Base-by-base conservation (phyloP, 2,888 invertebrate species). In the Eueremaeus valkanovi region DNA sequence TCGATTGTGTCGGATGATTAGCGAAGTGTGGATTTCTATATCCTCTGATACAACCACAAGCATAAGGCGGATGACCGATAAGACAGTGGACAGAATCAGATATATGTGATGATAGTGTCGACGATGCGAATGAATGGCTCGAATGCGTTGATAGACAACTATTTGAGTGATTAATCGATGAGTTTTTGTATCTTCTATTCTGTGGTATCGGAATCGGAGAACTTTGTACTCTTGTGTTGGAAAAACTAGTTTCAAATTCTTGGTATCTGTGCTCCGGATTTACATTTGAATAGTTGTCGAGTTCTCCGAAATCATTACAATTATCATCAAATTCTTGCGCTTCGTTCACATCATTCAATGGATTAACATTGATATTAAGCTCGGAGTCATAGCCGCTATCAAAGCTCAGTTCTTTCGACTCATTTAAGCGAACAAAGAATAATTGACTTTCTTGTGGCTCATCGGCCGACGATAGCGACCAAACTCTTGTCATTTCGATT, bases 171-270 rank as follows among this genome's bases (percentile, higher is more conserved):
- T 36, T 36, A 11, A 21, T 66, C 3, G 40, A 21, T 36, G n/a
- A n/a, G 21, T 66, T 66, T 3, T 36, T 61, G 18, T 61, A 24
- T 61, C 33, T 66, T 66, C 66, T 18, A 21, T 40, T 66, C 21
- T n/a, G 66, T 24, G 66, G 66, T 33, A 66, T 66, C 24, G 66
- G 36, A 21, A 66, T 66, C 66, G 66, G 66, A 66, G 66, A 66
- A 36, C 66, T 66, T n/a, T 66, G 66, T 36, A n/a, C 66, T 36
- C 66, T 61, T 61, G 31, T 61, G 29, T 11, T 61, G 29, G 29
- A 13, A 61, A 31, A 21, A 31, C 5, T 31, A 18, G 18, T 27
- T 58, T 33, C 51, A 3, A 16, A n/a, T 31, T 61, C 31, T 66
- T n/a, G 40, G 66, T 66, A 21, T 36, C 40, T 16, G n/a, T 66